phyloP scores from a whole-genome alignment of 2,797 vertebrate genomes.

The Orestias chungarensis region DNA sequence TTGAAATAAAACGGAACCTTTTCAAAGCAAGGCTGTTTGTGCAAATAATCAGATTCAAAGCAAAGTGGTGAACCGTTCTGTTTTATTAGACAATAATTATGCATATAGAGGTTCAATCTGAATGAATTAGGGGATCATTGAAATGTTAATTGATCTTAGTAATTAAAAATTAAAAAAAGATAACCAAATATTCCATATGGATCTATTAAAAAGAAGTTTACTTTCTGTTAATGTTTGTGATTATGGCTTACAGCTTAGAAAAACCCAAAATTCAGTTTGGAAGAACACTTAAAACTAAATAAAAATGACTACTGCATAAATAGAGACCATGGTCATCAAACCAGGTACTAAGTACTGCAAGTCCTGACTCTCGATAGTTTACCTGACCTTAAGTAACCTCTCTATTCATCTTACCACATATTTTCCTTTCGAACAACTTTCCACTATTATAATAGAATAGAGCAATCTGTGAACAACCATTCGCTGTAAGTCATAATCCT shows the following conservation, averaged over 20 bases:
- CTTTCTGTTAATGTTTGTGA: not conserved
- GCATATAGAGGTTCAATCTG: not conserved
- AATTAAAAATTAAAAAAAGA: not conserved
- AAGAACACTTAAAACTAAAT: not conserved
- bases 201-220: not conserved
- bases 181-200: not conserved
- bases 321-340: not conserved
- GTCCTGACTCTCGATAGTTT: not conserved
- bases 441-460: not conserved
- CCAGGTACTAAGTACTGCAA: not conserved
- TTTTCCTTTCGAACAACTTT: not conserved
- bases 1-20: slow-evolving; percentile 76
- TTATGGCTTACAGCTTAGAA: not conserved
- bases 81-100: slow-evolving; percentile 21
- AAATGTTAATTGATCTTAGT: not conserved
- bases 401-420: not conserved
- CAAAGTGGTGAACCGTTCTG: slow-evolving; percentile 8
- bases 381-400: not conserved
- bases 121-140: not conserved
- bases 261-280: not conserved
- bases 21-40: slow-evolving; percentile 67
- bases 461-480: not conserved
- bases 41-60: slow-evolving; percentile 26
- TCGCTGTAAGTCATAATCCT: not conserved
- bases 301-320: not conserved